These are phyloP conservation scores for Thymelicus lineola DNA, from an alignment of 2,888 invertebrate species.

Conservation along the genomic window DNA sequence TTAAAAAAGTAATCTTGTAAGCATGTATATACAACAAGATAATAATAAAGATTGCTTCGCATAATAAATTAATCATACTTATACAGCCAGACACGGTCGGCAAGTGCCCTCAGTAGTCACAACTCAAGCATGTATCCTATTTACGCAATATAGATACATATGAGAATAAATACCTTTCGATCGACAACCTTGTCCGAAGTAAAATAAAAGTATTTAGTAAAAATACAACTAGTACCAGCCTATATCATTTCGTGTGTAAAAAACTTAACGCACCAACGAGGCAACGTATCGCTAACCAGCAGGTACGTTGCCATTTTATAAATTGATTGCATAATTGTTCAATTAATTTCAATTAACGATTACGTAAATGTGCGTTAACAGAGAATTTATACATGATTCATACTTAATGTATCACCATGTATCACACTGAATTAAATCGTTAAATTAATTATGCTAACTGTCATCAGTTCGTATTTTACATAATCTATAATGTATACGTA, in stretches of 20 bases:
- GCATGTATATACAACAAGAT: not conserved
- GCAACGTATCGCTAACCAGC: slow-evolving; percentile 14
- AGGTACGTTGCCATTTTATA: not conserved
- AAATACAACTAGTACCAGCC: slow-evolving; percentile 40
- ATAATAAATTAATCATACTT: not conserved
- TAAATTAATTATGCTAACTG: no score
- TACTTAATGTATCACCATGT: no score
- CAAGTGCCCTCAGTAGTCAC: slow-evolving; percentile 58
- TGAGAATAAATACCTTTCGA: slow-evolving; percentile 50
- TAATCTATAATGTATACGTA: no score
- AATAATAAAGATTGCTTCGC: not conserved
- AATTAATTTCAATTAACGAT: slow-evolving; percentile 26
- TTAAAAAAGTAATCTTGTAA: no score
- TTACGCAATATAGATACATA: slow-evolving; percentile 61
- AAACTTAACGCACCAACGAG: slow-evolving; percentile 8
- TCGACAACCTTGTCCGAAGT: slow-evolving; percentile 60
- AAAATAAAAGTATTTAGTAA: slow-evolving; percentile 45
- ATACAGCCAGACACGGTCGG: slow-evolving; percentile 52
- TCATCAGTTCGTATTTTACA: no score
- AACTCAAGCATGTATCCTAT: slow-evolving; percentile 69
- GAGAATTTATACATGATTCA: not conserved
- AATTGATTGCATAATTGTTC: slow-evolving; percentile 27
- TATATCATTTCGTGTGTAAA: slow-evolving; percentile 1
- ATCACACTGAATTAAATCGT: no score
- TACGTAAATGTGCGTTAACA: slow-evolving; percentile 10